These are phyloP conservation scores for Carpatolechia fugitivella DNA, from an alignment of 2,888 invertebrate genomes.

Conservation along the genomic window DNA sequence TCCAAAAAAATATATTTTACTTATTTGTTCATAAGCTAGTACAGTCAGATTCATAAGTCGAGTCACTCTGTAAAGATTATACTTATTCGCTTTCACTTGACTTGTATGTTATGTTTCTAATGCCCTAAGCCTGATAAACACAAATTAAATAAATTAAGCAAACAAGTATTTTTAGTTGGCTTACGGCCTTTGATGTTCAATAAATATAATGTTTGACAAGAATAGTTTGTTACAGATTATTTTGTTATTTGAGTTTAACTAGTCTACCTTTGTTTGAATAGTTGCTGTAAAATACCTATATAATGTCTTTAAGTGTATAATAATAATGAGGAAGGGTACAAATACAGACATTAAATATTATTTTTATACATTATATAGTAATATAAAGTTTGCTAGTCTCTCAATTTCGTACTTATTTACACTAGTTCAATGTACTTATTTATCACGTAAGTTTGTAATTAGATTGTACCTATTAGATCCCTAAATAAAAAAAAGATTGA, in stretches of 20 bases:
- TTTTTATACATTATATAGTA: not conserved
- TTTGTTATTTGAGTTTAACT: slow-evolving; percentile 1
- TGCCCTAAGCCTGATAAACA: no score
- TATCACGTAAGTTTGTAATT: not conserved
- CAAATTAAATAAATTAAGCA: no score
- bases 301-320: not conserved
- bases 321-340: not conserved
- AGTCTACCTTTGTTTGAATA: not conserved
- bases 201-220: not conserved
- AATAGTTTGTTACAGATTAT: not conserved
- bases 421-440: not conserved
- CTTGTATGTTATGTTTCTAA: no score
- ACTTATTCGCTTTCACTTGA: no score
- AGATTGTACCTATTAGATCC: not conserved
- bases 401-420: not conserved
- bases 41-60: no score
- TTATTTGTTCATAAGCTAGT: no score
- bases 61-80: no score
- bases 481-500: not conserved
- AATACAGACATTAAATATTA: not conserved
- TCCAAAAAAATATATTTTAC: not conserved
- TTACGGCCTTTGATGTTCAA: not conserved
- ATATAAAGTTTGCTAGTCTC: not conserved
- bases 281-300: not conserved
- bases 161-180: not conserved